Percentiles rank a stretch among this genome's conserved stretches.
phyloP scores from a whole-genome alignment of 2,113 vertebrate species.

The Athene noctua region DNA sequence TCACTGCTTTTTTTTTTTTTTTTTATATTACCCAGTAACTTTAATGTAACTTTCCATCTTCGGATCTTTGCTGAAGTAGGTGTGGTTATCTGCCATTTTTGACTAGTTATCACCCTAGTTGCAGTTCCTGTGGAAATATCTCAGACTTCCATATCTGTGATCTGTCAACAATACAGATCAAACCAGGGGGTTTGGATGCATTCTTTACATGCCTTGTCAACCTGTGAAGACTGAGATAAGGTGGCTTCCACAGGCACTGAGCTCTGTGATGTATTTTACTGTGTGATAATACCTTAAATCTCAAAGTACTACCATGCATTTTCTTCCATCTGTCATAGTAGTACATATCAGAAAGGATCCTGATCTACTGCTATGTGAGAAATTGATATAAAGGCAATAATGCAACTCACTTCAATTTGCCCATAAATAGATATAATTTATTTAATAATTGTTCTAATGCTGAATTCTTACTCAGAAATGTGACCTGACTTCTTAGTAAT shows the following conservation, averaged over 20 bases:
- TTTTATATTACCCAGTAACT: not conserved
- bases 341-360: not conserved
- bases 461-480: not conserved
- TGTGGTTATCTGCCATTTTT: conserved; percentile 29
- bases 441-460: not conserved
- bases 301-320: conserved; percentile 8
- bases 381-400: not conserved
- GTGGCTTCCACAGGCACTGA: conserved; percentile 40
- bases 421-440: not conserved
- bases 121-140: conserved; percentile 5
- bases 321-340: conserved; percentile 29
- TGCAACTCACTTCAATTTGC: not conserved
- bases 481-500: not conserved
- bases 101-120: conserved; percentile 19
- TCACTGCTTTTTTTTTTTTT: not conserved
- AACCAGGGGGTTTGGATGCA: not conserved
- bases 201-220: conserved; percentile 51
- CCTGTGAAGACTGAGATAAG: conserved; percentile 57
- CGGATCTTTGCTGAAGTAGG: not conserved
- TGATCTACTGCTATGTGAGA: not conserved
- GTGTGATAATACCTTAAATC: conserved; percentile 60
- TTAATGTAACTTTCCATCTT: not conserved
- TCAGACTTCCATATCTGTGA: conserved; percentile 50
- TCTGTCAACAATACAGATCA: conserved; percentile 52
- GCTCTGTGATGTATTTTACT: conserved; percentile 34